Evolutionary conservation across 2,113 vertebrate genomes (phyloP).

Genomic region (Cercocebus atys): DNA sequence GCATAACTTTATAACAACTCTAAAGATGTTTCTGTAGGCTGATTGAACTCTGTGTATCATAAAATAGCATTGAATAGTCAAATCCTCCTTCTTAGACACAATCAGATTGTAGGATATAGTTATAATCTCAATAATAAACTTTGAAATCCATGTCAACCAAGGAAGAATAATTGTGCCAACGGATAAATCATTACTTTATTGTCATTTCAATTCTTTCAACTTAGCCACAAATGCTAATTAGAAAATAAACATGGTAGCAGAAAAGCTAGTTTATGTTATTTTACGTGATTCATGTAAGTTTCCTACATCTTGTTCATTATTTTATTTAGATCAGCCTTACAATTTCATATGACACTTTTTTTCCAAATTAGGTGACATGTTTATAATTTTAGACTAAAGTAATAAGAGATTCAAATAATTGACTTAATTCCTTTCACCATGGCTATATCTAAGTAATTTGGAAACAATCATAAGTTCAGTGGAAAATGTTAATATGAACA

Average conservation of each 20-base stretch:
- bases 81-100: not conserved
- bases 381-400: not conserved
- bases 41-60: not conserved
- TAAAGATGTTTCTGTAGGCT: not conserved
- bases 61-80: not conserved
- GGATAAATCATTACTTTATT: not conserved
- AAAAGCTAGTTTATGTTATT: not conserved
- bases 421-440: not conserved
- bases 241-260: not conserved
- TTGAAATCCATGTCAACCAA: not conserved
- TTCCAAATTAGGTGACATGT: not conserved
- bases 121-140: constrained; percentile 21
- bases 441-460: not conserved
- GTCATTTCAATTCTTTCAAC: not conserved
- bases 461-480: not conserved
- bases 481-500: not conserved
- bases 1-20: not conserved
- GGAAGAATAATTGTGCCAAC: constrained; percentile 6
- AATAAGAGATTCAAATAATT: constrained; percentile 18
- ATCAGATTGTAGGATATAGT: not conserved
- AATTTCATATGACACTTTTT: not conserved
- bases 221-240: not conserved
- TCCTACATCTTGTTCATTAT: not conserved
- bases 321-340: not conserved
- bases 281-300: not conserved